Evolutionary conservation across 2,888 invertebrate genomes (phyloP).

Genomic region (Eristalis arbustorum): DNA sequence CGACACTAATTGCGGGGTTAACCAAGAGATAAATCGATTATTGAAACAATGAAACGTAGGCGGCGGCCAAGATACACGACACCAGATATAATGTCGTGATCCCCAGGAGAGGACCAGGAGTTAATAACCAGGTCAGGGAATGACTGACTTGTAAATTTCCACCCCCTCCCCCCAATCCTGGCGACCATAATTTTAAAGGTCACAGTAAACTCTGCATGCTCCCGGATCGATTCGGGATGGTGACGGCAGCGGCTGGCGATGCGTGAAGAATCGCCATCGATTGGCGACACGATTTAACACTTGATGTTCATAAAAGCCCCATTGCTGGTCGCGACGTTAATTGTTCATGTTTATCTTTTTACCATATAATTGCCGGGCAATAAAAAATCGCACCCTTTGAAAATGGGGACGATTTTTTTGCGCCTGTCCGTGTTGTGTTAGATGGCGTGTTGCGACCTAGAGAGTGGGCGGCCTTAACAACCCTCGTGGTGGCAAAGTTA

Average conservation of each 20-base stretch:
- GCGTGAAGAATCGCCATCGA: background rate
- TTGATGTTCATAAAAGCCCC: conserved; percentile 41
- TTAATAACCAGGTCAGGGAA: background rate
- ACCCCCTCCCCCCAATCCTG: background rate
- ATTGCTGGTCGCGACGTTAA: conserved; percentile 10
- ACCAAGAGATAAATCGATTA: conserved; percentile 26
- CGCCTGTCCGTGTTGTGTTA: too few relatives aligned
- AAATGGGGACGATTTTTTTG: too few relatives aligned
- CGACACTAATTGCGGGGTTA: background rate
- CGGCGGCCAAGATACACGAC: background rate
- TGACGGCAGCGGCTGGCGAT: background rate
- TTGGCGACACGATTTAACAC: conserved; percentile 53
- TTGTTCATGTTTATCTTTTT: conserved; percentile 42
- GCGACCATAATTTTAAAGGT: background rate
- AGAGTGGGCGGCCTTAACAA: background rate
- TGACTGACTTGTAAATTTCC: background rate
- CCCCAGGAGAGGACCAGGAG: background rate
- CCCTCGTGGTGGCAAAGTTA: background rate
- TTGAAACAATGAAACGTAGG: conserved; percentile 15
- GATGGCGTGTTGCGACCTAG: conserved; percentile 21
- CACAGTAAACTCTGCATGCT: background rate
- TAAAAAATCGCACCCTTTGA: background rate
- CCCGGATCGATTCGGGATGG: background rate
- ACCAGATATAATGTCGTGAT: background rate
- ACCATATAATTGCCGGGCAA: conserved; percentile 8